Base-by-base conservation (phyloP, 2,797 vertebrate species). In the Gambusia yucatana region DNA sequence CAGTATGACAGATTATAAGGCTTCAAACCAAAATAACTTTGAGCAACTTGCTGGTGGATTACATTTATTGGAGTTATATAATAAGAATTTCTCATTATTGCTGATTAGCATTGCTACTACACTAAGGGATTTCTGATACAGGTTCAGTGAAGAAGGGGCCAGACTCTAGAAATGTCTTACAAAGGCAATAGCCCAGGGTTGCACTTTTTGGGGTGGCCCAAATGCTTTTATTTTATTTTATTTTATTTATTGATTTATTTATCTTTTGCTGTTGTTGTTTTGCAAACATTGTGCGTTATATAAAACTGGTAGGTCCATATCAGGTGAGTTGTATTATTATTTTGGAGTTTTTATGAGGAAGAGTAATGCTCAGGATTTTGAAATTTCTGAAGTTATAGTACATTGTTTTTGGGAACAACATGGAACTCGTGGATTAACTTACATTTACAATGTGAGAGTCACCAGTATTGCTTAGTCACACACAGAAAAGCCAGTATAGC, bases 381-480 rank as follows among this genome's bases (percentile, higher is more conserved):
- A 57, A n/a, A 57, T n/a, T 57, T 28, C 28, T 57, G n/a, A 57
- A 28, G 10, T 11, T n/a, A 4, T 4, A n/a, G 6, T 13, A 4
- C 52, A 57, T 57, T 57, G 48, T 55, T 11, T n/a, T 57, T 28
- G 9, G 25, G 52, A 57, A 57, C 25, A 13, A 57, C 10, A 52
- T 9, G 22, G 22, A 25, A 22, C 8, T 52, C 22, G 1, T 57
- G 52, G 25, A 52, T 52, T 52, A 52, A 9, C 50, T 52, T 22
- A 52, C 50, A 52, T 52, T 52, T 25, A 52, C 50, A 8, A 52
- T 9, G 50, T 52, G 7, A 67, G 63, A 71, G 22, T 30, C 25
- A 14, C 43, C 6, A 30, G 50, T 10, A 52, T 77, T 78, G 86
- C 76, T 33, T 90, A 89, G 77, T 82, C 76, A 88, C 76, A 80